Evolutionary conservation across 1,140 invertebrate genomes (phyloP), one percentile per base, ranked within the genome.

Genomic region (Pachypeltis micranthus): DNA sequence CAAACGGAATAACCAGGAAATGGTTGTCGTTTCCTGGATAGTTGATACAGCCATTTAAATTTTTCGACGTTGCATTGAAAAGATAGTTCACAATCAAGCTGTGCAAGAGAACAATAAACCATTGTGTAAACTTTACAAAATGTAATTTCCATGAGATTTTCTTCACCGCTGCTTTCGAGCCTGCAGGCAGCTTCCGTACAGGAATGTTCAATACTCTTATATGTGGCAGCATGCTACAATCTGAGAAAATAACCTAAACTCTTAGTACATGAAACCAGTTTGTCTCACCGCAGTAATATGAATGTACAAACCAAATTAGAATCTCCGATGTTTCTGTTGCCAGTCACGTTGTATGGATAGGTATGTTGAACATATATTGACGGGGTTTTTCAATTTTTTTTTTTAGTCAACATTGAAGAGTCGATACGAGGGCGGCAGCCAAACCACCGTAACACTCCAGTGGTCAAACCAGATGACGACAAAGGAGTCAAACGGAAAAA

Each of bases 371-470:
- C n/a, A n/a, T n/a, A n/a, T n/a, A n/a, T n/a, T n/a, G n/a, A n/a
- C n/a, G n/a, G n/a, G n/a, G n/a, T n/a, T n/a, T n/a, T 60, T 34
- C 54, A 21, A 34, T 61, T 27, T 65, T 70, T 64, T 70, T 65
- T 79, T 83, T 29, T 69, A 91, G 88, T 91, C 75, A 91, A 90
- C 70, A 87, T 91, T 66, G 88, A 90, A 70, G 85, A 86, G 65
- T 67, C 75, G 62, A 76, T 72, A 4, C 78, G 80, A 72, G 75
- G 77, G 74, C 73, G 74, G 23, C 78, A 77, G 63, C 78, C 78
- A 61, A 76, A 81, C 63, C 78, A n/a, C n/a, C 80, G 59, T 74
- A 80, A 54, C 31, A 3, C 25, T 21, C 31, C 31, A 16, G 7
- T 55, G 59, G 25, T 12, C 23, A 61, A 34, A 19, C n/a, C 59